Conservation (phyloP, 2,888 invertebrate genomes). For the Lithophane semibrunnea region DNA sequence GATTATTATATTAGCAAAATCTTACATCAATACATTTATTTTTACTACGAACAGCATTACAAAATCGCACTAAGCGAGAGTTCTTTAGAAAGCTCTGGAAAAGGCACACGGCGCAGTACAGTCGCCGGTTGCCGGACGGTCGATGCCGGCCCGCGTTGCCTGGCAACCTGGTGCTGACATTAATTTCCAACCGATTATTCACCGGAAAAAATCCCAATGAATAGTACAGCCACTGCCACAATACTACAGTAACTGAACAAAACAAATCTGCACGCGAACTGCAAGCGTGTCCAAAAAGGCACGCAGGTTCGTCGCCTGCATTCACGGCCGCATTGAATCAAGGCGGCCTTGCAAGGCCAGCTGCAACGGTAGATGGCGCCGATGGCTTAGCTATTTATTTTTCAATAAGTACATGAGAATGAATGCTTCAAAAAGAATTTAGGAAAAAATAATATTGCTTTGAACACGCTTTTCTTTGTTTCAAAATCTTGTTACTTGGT, state of each 20-base stretch:
- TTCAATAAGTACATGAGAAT: neutral
- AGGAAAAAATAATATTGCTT: neutral
- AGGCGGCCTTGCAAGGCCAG: slow-evolving; percentile 79
- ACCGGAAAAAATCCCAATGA: neutral
- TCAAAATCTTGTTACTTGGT: neutral
- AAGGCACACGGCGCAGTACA: slow-evolving; percentile 32
- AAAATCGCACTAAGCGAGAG: slow-evolving; percentile 69
- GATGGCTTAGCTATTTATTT: neutral
- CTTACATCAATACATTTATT: neutral
- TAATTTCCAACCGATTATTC: slow-evolving; percentile 13
- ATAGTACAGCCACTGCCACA: neutral
- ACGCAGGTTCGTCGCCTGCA: slow-evolving; percentile 51
- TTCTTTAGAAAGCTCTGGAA: slow-evolving; percentile 80
- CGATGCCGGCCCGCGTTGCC: slow-evolving; percentile 77
- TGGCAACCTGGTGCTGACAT: slow-evolving; percentile 71
- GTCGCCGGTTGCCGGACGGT: slow-evolving; percentile 64
- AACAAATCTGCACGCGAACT: slow-evolving; percentile 32
- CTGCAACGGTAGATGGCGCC: slow-evolving; percentile 38
- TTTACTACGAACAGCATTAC: slow-evolving; percentile 1
- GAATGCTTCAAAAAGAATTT: neutral
- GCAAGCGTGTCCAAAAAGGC: slow-evolving; percentile 43
- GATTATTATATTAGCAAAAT: slow-evolving; percentile 28
- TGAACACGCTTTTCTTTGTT: neutral
- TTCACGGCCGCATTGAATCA: slow-evolving; percentile 60
- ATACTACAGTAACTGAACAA: neutral